Evolutionary conservation across 2,113 vertebrate species (phyloP), one percentile per base, ranked within the genome.

Genomic region (Noturus placidus): DNA sequence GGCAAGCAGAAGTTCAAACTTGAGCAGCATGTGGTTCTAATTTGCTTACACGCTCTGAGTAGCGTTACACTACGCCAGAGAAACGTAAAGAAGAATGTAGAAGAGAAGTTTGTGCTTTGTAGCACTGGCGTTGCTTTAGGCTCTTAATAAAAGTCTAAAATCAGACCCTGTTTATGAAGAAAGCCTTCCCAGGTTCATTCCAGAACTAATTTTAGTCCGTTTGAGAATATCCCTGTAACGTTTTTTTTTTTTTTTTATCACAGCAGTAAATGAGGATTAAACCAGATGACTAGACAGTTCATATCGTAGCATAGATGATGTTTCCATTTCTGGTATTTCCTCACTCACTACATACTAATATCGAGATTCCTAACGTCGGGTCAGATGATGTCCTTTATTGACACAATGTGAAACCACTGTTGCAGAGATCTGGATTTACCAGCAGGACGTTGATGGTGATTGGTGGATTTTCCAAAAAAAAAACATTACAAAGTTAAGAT

Each of bases 21-120:
- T 17, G 7, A n/a, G 77, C 33, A 46, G 86, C 86, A 87, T 87
- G 80, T 87, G 86, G 67, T 87, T 87, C 79, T 82, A 81, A 82
- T 87, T 87, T 82, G 67, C 52, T 67, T 82, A 4, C 67, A 67
- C 3, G 61, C 19, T 33, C 76, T 42, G 20, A 42, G 61, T 5
- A 81, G 85, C 27, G 35, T 61, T 67, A 6, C 25, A 22, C 38
- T 80, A 63, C 85, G 22, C 46, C 85, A 57, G 59, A 70, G 46
- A 69, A 57, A 69, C 54, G 5, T 81, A 38, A 33, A 86, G 74
- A 78, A 52, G 30, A 80, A 79, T 8, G 33, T 70, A 20, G 22
- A 52, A 52, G 38, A 76, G 70, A 42, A n/a, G 74, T 15, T 76
- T 76, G 72, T 50, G 42, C 25, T 78, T n/a, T 5, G 17, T 14